These are phyloP conservation scores for Pelodytes ibericus DNA, from an alignment of 2,797 vertebrate species.

Conservation along the genomic window DNA sequence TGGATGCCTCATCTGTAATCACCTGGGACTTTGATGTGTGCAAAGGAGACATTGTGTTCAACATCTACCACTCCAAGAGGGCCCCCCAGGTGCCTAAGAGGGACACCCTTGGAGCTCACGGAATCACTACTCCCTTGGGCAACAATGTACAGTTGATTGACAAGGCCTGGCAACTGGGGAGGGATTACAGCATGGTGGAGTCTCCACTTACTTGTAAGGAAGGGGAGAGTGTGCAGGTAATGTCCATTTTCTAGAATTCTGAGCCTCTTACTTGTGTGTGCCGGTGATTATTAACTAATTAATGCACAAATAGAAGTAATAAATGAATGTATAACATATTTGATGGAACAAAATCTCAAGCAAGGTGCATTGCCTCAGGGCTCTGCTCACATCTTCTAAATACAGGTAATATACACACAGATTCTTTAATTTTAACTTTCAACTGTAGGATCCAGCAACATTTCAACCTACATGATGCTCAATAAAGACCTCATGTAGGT, in stretches of 20 bases:
- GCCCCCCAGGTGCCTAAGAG: constrained; percentile 89
- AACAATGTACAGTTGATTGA: constrained; percentile 97
- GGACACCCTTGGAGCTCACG: constrained; percentile 86
- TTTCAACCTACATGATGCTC: too few species aligned
- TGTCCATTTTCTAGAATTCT: neutral
- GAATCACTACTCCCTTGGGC: constrained; percentile 86
- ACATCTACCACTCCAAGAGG: constrained; percentile 95
- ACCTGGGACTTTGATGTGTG: constrained; percentile 99
- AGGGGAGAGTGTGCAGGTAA: constrained; percentile 96
- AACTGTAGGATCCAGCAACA: too few species aligned
- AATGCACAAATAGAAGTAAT: too few species aligned
- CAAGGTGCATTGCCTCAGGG: too few species aligned
- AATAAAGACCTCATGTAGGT: too few species aligned
- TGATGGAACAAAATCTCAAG: too few species aligned
- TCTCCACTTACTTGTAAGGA: constrained; percentile 92
- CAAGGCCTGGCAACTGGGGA: constrained; percentile 88
- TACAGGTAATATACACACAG: too few species aligned
- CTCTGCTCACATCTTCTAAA: too few species aligned
- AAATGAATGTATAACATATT: too few species aligned
- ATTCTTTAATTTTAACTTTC: too few species aligned
- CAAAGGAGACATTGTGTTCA: constrained; percentile 95
- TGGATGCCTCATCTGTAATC: constrained; percentile 94
- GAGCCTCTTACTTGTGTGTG: neutral
- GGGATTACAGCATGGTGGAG: constrained; percentile 97
- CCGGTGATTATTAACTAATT: too few species aligned